A percentile compares a stretch with the other conserved stretches of the same genome.
Evolutionary conservation across 2,888 invertebrate genomes (phyloP).

Genomic region (Scelioninae gen. 2): DNA sequence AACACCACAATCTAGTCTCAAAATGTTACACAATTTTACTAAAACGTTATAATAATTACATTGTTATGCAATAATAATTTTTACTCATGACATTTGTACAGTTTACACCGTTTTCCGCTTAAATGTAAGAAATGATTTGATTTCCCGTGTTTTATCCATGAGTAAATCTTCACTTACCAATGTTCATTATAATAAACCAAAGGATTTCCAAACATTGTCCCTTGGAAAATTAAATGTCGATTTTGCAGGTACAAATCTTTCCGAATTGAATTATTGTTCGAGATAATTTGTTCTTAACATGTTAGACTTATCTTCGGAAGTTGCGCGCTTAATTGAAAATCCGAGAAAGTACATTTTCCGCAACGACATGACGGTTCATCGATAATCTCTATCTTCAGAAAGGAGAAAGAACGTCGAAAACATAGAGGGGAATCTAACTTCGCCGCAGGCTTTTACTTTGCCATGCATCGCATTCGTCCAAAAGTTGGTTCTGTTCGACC

Average conservation of each 20-base stretch:
- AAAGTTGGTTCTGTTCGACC: conserved; percentile 61
- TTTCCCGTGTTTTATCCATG: too few relatives aligned
- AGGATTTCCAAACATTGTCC: not conserved
- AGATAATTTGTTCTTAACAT: conserved; percentile 51
- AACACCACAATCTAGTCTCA: too few relatives aligned
- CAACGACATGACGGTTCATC: conserved; percentile 57
- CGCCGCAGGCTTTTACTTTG: conserved; percentile 55
- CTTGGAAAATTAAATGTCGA: conserved; percentile 5
- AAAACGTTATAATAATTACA: too few relatives aligned
- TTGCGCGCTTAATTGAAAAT: conserved; percentile 56
- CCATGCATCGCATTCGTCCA: conserved; percentile 52
- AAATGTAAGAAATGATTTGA: too few relatives aligned
- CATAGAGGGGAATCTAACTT: conserved; percentile 52
- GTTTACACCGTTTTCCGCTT: too few relatives aligned
- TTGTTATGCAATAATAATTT: too few relatives aligned
- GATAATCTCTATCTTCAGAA: conserved; percentile 58
- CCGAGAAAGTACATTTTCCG: conserved; percentile 55
- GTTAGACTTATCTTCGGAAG: conserved; percentile 40
- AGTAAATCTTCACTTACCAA: too few relatives aligned
- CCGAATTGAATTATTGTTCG: conserved; percentile 30
- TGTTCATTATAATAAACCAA: too few relatives aligned
- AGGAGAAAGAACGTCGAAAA: conserved; percentile 59
- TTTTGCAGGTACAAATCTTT: conserved; percentile 10
- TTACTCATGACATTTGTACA: too few relatives aligned
- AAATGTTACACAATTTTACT: too few relatives aligned